phyloP scores from a whole-genome alignment of 92 coral and sea anemone genomes.

The Zoanthus sansibaricus region DNA sequence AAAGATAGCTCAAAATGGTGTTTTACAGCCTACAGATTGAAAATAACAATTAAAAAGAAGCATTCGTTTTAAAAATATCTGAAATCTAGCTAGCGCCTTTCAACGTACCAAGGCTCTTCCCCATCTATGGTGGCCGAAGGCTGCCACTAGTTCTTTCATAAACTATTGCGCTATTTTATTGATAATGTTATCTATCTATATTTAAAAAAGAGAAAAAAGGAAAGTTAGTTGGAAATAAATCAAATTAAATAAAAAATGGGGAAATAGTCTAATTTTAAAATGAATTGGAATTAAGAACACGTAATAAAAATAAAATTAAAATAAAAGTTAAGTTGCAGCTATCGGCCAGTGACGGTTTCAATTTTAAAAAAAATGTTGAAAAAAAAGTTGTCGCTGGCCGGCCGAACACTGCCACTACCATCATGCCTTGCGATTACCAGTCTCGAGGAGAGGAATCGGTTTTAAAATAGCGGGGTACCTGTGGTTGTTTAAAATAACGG shows the following conservation, averaged over 20 bases:
- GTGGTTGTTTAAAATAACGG: conserved; percentile 40
- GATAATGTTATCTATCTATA: background rate
- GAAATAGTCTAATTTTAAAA: background rate
- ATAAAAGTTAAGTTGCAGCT: conserved; percentile 50
- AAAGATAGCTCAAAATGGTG: no score
- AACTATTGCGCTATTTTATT: conserved; percentile 22
- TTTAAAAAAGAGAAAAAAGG: background rate
- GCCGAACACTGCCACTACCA: conserved; percentile 65
- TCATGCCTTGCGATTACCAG: conserved; percentile 53
- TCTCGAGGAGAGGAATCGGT: conserved; percentile 31
- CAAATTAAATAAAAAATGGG: background rate
- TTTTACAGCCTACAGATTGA: no score
- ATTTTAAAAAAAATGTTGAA: conserved; percentile 12
- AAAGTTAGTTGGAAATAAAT: background rate
- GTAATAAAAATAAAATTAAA: conserved; percentile 2
- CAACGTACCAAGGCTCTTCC: no score
- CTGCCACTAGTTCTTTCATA: conserved; percentile 25
- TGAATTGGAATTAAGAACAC: background rate
- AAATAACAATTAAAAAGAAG: no score
- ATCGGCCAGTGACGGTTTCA: conserved; percentile 46
- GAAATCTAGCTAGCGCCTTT: no score
- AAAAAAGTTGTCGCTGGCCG: conserved; percentile 55
- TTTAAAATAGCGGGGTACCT: background rate
- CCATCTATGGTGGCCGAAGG: conserved; percentile 26
- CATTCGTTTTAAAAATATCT: no score